Evolutionary conservation across 2,888 invertebrate genomes (phyloP).

Genomic region (Monopis laevigella): DNA sequence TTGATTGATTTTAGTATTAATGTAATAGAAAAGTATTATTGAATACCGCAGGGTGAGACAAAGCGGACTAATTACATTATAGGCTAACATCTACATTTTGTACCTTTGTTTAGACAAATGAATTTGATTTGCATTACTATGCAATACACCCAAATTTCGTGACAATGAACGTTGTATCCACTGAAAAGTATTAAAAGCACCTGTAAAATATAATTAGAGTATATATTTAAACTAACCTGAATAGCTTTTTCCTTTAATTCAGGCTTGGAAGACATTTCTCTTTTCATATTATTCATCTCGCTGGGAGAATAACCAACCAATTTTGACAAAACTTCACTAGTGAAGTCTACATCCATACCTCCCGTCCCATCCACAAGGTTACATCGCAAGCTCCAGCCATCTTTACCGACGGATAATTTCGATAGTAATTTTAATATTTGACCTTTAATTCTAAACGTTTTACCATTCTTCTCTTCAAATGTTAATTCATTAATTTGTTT

Average conservation of each 20-base stretch:
- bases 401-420: conserved; percentile 60
- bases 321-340: conserved; percentile 62
- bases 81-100: too few species aligned
- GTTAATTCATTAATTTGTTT: conserved; percentile 46
- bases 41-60: too few species aligned
- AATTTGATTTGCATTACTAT: too few species aligned
- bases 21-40: too few species aligned
- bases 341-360: conserved; percentile 61
- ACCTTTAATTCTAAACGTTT: conserved; percentile 63
- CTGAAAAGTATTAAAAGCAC: too few species aligned
- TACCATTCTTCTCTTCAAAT: conserved; percentile 35
- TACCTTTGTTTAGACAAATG: too few species aligned
- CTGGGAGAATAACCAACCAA: conserved; percentile 56
- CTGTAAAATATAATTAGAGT: too few species aligned
- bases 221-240: conserved; percentile 36
- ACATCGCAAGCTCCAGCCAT: conserved; percentile 65
- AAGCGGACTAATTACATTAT: too few species aligned
- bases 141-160: too few species aligned
- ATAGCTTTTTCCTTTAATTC: conserved; percentile 40
- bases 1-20: too few species aligned
- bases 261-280: conserved; percentile 38
- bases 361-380: conserved; percentile 67
- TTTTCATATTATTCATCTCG: conserved; percentile 50
- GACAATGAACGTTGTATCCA: too few species aligned
- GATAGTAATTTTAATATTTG: conserved; percentile 63